phyloP scores from a whole-genome alignment of 1,140 invertebrate genomes.

The Sminthurides bifidus region DNA sequence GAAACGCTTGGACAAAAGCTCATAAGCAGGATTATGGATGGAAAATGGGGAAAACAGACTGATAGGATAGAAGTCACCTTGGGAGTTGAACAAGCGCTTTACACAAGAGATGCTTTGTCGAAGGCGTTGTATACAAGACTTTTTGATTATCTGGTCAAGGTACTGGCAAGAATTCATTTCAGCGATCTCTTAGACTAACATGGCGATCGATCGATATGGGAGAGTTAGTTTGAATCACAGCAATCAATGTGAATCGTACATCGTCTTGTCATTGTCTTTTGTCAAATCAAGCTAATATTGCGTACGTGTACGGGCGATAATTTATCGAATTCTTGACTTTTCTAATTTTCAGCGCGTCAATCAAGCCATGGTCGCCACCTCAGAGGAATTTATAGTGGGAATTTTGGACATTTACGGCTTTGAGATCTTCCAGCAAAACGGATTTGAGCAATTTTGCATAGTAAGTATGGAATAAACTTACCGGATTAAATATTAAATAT shows the following conservation, averaged over 20 bases:
- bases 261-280: too few relatives aligned
- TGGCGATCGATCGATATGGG: neutral
- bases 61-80: slow-evolving; percentile 57
- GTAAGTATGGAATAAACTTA: too few relatives aligned
- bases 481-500: too few relatives aligned
- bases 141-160: slow-evolving; percentile 58
- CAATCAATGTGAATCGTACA: too few relatives aligned
- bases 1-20: slow-evolving; percentile 50
- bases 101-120: slow-evolving; percentile 53
- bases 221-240: too few relatives aligned
- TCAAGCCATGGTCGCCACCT: slow-evolving; percentile 47
- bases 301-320: too few relatives aligned
- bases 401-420: slow-evolving; percentile 58
- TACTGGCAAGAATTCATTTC: slow-evolving; percentile 33
- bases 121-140: slow-evolving; percentile 57
- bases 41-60: slow-evolving; percentile 58
- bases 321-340: neutral
- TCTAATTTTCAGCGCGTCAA: slow-evolving; percentile 46
- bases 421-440: slow-evolving; percentile 53
- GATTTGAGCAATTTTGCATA: slow-evolving; percentile 63
- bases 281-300: neutral
- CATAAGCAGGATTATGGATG: slow-evolving; percentile 54
- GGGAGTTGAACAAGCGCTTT: slow-evolving; percentile 53
- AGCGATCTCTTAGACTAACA: neutral
- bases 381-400: slow-evolving; percentile 44